Base-by-base conservation (phyloP, 1,140 invertebrate species). In the Zaprionus lachaisei region DNA sequence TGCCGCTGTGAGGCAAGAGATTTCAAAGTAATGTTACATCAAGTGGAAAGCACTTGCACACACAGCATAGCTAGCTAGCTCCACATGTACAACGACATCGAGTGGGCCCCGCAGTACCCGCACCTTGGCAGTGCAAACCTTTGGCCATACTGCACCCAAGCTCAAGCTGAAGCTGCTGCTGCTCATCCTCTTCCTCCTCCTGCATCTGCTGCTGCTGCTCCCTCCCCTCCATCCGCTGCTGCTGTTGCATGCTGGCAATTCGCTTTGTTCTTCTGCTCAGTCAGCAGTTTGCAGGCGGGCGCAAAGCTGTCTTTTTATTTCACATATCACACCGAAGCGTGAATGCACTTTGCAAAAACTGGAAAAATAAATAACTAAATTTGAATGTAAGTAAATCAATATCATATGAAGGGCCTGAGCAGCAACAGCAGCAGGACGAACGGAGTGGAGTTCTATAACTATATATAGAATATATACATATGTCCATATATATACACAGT, bases 1-100 rank as follows among this genome's bases (percentile, higher is more conserved):
- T 28, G 56, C 49, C 31, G 34, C 72, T 75, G 77, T 58, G 66
- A 58, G 84, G 79, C 79, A 75, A 82, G 76, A 90, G 85, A 90
- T 90, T 90, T 90, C 85, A 90, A 90, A 90, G 85, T 90, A 90
- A 90, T 90, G 85, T 90, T 90, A 90, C 85, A 90, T 90, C 85
- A 90, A 85, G 81, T 85, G 85, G 85, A 90, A 90, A 90, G 81
- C 86, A 90, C 85, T 90, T 90, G 81, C 79, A 65, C 85, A 87
- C 78, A 51, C 73, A 67, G 77, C 65, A 61, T 44, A 54, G 49
- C 41, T 20, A 47, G 41, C 41, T 47, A 47, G 41, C 34, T 37
- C 69, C 56, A 34, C 72, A 69, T 56, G 41, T 9, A 41, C 38
- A n/a, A 54, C 51, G 7, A 41, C 57, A 58, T 22, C 58, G 58